These are phyloP conservation scores for Peromyscus aztecus DNA, from an alignment of 2,797 vertebrate species.

Conservation along the genomic window DNA sequence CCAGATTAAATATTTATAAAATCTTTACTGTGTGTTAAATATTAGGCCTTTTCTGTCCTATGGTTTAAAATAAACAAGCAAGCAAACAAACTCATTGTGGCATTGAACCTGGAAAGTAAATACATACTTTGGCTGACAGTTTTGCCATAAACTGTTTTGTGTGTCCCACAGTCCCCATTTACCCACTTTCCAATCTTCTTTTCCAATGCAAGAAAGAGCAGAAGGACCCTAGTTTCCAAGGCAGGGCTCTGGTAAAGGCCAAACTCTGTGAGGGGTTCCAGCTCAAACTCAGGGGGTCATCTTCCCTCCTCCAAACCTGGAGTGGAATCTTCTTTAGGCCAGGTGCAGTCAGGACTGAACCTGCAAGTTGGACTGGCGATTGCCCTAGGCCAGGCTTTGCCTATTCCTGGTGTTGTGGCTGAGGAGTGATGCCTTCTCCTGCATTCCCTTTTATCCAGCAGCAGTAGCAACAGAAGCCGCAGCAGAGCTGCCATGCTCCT, in stretches of 20 bases:
- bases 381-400: neutral
- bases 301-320: neutral
- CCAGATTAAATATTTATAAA: conserved; percentile 68
- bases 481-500: too few species aligned
- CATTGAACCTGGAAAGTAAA: neutral
- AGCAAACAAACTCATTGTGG: neutral
- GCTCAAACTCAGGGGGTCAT: neutral
- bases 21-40: conserved; percentile 25
- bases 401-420: neutral
- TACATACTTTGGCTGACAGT: neutral
- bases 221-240: neutral
- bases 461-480: neutral
- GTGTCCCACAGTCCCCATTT: neutral
- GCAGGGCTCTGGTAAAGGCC: neutral
- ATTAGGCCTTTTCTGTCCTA: conserved; percentile 40
- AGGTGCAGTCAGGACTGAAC: neutral
- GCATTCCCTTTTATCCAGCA: too few species aligned
- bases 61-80: conserved; percentile 58
- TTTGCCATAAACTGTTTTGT: neutral
- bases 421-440: neutral
- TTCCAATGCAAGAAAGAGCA: neutral
- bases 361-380: rapidly evolving
- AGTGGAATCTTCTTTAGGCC: neutral
- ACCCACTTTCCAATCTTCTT: neutral
- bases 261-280: neutral